Evolutionary conservation across 2,113 vertebrate species (phyloP), one percentile per base, ranked within the genome.

Genomic region (Triplophysa dalaica): DNA sequence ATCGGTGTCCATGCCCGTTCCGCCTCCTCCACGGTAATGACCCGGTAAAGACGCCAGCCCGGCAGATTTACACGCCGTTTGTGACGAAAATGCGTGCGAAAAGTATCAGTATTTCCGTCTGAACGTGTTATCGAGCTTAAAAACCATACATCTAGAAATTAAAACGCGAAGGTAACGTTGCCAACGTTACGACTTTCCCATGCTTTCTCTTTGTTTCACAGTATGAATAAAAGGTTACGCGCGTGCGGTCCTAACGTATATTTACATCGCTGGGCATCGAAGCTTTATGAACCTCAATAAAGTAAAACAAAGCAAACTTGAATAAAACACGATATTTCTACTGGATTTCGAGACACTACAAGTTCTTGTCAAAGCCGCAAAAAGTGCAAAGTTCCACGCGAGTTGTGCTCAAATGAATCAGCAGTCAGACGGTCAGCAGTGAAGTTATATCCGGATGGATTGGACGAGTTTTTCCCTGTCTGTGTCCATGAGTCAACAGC

Each of bases 1-100:
- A 83, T 94, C 94, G 16, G 90, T 83, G 78, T 96, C 94, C 86
- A 93, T 90, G 1, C 87, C 87, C 64, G 87, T 81, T 80, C 90
- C 65, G 90, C 86, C 90, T 82, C 86, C 90, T 82, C 82, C 89
- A 86, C 90, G 89, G 83, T 87, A 90, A 82, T 90, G 87, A 82
- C 87, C 89, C 11, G 85, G 54, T 68, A 80, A 45, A 45, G 78
- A 84, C 66, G 86, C 85, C 84, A 89, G 13, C 82, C 87, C 41
- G 75, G 80, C 0, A 87, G 89, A 45, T 43, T 87, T 92, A 89
- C 89, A 89, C 89, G 58, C n/a, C 19, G 54, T 26, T 70, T 61
- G 60, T 24, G 41, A 29, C 58, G 62, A 21, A 58, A 21, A 58
- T 17, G 50, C 54, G 6, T 1, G 54, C 7, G 17, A 2, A 66